Evolutionary conservation across 2,797 vertebrate genomes (phyloP).

Genomic region (Holocentrus rufus): DNA sequence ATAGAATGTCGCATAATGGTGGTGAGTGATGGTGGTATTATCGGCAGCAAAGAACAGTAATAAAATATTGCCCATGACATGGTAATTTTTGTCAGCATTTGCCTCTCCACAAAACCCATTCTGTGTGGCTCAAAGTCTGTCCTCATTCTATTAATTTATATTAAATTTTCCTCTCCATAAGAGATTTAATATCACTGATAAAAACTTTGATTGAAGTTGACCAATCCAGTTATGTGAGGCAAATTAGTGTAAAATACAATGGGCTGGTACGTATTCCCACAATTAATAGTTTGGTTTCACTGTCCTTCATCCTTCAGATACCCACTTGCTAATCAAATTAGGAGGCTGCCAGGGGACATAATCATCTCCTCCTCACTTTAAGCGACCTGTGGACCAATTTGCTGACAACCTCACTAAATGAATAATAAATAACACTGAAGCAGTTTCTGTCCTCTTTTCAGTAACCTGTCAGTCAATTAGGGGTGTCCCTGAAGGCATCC

Average conservation of each 20-base stretch:
- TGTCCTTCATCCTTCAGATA: slow-evolving; percentile 69
- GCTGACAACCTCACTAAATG: neutral
- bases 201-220: slow-evolving; percentile 50
- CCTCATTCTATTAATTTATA: slow-evolving; percentile 40
- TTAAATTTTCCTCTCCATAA: slow-evolving; percentile 35
- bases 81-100: slow-evolving; percentile 52
- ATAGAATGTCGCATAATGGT: slow-evolving; percentile 25
- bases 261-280: slow-evolving; percentile 32
- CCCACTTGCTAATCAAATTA: slow-evolving; percentile 77
- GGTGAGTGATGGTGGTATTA: slow-evolving; percentile 53
- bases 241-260: slow-evolving; percentile 59
- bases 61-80: slow-evolving; percentile 20
- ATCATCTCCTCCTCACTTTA: slow-evolving; percentile 69
- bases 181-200: slow-evolving; percentile 41
- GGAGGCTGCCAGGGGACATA: slow-evolving; percentile 74
- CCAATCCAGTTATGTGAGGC: slow-evolving; percentile 47
- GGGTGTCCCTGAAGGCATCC: too few species aligned
- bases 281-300: slow-evolving; percentile 46
- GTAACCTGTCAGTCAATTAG: slow-evolving; percentile 60
- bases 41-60: neutral
- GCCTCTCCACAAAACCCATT: slow-evolving; percentile 14
- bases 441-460: slow-evolving; percentile 62
- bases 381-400: slow-evolving; percentile 49
- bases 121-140: slow-evolving; percentile 26
- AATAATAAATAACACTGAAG: slow-evolving; percentile 12